Conservation (phyloP, 2,888 invertebrate genomes). For the Noctua pronuba region DNA sequence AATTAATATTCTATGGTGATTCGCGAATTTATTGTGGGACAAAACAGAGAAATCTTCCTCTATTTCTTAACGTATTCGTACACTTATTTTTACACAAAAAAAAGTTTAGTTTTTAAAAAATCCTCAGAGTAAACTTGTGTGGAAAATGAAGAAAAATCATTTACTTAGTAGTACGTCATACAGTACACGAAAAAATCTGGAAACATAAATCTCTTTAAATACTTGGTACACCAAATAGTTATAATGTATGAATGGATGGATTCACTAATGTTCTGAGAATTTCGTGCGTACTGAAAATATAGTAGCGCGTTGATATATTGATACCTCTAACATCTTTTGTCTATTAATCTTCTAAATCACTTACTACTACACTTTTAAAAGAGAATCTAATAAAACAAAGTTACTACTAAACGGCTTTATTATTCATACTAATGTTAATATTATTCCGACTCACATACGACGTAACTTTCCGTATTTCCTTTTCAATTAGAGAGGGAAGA, state of each 20-base stretch:
- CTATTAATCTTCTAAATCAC: conserved; percentile 65
- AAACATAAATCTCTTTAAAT: conserved; percentile 51
- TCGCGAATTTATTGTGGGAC: not conserved
- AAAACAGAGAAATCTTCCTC: not conserved
- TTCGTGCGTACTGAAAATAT: conserved; percentile 52
- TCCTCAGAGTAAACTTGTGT: not conserved
- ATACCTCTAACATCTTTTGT: conserved; percentile 63
- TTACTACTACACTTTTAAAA: conserved; percentile 55
- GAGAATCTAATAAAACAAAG: conserved; percentile 45
- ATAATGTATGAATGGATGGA: conserved; percentile 52
- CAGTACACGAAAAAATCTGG: conserved; percentile 1
- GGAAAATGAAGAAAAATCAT: conserved; percentile 8
- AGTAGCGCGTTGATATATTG: conserved; percentile 56
- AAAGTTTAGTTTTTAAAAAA: not conserved
- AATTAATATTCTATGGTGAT: conserved; percentile 11
- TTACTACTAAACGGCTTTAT: conserved; percentile 53
- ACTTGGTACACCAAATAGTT: conserved; percentile 53
- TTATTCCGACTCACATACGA: conserved; percentile 50
- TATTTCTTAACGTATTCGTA: not conserved
- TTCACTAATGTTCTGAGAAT: conserved; percentile 60
- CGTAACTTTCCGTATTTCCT: conserved; percentile 55
- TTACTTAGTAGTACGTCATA: not conserved
- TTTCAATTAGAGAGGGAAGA: conserved; percentile 57
- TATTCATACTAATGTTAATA: conserved; percentile 63
- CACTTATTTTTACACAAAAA: not conserved